phyloP scores from a whole-genome alignment of 2,113 vertebrate species.

The Chaetops frenatus region DNA sequence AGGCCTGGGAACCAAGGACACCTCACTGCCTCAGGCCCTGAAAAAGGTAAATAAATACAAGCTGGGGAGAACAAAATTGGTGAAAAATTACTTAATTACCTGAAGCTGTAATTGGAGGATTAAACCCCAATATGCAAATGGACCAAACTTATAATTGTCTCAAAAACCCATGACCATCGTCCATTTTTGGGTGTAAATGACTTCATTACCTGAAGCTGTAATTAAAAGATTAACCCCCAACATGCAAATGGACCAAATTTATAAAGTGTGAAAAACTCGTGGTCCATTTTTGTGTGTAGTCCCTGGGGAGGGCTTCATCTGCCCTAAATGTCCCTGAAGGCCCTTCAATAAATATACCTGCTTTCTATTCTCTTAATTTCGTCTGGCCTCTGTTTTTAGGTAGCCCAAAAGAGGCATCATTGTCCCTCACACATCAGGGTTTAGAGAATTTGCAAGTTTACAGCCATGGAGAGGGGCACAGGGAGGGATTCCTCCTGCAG shows the following conservation, averaged over 20 bases:
- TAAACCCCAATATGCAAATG: too few relatives aligned
- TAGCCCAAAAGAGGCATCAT: not conserved
- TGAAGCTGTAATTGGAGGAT: not conserved
- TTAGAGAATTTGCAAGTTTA: not conserved
- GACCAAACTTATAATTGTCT: too few relatives aligned
- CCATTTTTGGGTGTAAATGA: too few relatives aligned
- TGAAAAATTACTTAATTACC: not conserved
- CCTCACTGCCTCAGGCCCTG: not conserved
- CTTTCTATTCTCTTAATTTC: not conserved
- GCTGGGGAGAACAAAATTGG: not conserved
- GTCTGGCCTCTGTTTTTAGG: not conserved
- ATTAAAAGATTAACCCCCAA: not conserved
- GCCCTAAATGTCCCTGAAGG: not conserved
- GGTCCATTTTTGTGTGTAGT: not conserved
- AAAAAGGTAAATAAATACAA: not conserved
- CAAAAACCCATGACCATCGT: too few relatives aligned
- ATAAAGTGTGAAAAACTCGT: not conserved
- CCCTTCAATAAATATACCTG: not conserved
- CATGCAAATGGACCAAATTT: not conserved
- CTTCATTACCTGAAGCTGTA: not conserved
- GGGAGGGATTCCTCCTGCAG: not conserved
- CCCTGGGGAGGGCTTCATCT: not conserved
- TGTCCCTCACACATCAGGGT: accelerated
- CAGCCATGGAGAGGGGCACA: not conserved
- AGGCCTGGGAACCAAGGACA: not conserved